phyloP scores from a whole-genome alignment of 1,140 invertebrate species.

The Orchestia grillus region DNA sequence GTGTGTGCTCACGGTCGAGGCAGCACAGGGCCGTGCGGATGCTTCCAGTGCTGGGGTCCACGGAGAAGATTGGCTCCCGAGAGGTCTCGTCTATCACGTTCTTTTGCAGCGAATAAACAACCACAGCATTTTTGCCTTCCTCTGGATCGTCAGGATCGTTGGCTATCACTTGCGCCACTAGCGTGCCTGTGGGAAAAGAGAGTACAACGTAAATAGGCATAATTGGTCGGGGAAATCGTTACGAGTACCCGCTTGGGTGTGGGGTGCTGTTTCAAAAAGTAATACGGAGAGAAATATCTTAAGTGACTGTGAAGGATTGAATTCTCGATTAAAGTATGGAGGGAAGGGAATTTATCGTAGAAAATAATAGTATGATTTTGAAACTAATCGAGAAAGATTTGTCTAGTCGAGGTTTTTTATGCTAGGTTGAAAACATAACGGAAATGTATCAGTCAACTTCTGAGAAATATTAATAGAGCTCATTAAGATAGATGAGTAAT shows the following conservation, averaged over 20 bases:
- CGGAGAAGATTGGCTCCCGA: slow-evolving; percentile 69
- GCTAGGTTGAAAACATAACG: neutral
- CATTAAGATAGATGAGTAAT: neutral
- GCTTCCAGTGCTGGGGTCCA: slow-evolving; percentile 72
- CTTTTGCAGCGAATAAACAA: slow-evolving; percentile 61
- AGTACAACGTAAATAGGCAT: neutral
- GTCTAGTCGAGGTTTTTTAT: too few species aligned
- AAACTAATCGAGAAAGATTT: too few species aligned
- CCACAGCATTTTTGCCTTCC: slow-evolving; percentile 62
- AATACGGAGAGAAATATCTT: neutral
- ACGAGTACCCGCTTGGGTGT: neutral
- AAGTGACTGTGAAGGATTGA: neutral
- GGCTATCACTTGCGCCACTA: slow-evolving; percentile 57
- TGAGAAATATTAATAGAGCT: neutral
- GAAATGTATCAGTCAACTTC: neutral
- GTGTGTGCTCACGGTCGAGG: slow-evolving; percentile 61
- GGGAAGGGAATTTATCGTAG: neutral
- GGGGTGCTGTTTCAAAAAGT: neutral
- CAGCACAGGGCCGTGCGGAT: slow-evolving; percentile 61
- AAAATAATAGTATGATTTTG: too few species aligned
- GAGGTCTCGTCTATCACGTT: slow-evolving; percentile 72
- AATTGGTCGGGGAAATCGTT: neutral
- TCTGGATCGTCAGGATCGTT: slow-evolving; percentile 61
- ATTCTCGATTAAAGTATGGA: neutral
- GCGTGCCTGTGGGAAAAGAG: slow-evolving; percentile 23